Conservation (phyloP, 92 coral and sea anemone genomes). For the Phenganax marumi region DNA sequence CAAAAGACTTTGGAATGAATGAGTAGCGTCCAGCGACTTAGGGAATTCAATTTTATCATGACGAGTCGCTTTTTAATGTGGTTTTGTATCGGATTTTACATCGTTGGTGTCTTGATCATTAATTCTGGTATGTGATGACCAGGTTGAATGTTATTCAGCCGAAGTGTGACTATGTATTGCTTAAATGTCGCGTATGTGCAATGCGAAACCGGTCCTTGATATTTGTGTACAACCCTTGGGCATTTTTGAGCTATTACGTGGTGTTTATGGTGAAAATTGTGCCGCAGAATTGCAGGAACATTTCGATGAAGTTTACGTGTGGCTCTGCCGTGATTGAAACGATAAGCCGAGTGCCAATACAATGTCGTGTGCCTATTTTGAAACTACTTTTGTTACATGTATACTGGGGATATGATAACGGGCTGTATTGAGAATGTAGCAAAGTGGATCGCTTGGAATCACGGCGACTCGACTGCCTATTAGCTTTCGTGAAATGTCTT, state of each 20-base stretch:
- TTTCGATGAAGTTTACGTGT: background rate
- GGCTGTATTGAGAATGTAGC: background rate
- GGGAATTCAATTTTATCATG: background rate
- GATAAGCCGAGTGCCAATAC: conserved; percentile 17
- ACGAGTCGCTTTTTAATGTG: background rate
- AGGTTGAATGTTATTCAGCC: conserved; percentile 22
- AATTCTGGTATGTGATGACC: conserved; percentile 40
- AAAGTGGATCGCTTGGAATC: background rate
- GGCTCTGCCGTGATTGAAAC: conserved; percentile 14
- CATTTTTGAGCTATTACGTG: background rate
- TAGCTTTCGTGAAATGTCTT: background rate
- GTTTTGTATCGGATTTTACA: conserved; percentile 15
- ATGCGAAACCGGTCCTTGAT: background rate
- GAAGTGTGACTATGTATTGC: conserved; percentile 10
- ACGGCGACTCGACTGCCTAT: background rate
- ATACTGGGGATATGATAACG: background rate
- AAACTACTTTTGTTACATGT: conserved; percentile 13
- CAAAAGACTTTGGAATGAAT: conserved; percentile 23
- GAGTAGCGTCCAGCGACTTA: background rate
- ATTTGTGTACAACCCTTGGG: background rate
- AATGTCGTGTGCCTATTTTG: conserved; percentile 20
- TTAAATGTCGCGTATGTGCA: background rate
- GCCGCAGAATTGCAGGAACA: background rate
- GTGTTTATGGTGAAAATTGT: background rate
- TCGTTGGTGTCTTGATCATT: conserved; percentile 12